phyloP scores from a whole-genome alignment of 1,140 invertebrate genomes.

The Callitettix versicolor region DNA sequence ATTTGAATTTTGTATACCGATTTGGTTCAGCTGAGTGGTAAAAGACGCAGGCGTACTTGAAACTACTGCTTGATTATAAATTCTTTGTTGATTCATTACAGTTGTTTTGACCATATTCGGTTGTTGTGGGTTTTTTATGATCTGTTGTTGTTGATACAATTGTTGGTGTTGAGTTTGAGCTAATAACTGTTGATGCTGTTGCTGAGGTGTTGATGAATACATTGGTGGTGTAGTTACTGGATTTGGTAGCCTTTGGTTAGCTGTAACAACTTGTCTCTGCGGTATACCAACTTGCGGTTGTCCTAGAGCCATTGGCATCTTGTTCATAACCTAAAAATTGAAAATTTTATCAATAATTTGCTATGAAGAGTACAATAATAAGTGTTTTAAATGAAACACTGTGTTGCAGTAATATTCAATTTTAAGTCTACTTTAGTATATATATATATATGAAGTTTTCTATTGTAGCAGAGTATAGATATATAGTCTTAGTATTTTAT shows the following conservation, averaged over 20 bases:
- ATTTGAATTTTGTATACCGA: slow-evolving; percentile 11
- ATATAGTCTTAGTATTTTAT: no score
- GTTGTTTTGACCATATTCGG: background rate
- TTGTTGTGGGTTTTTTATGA: background rate
- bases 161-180: slow-evolving; percentile 14
- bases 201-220: background rate
- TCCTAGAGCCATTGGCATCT: background rate
- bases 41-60: background rate
- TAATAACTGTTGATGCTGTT: background rate
- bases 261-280: background rate
- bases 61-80: background rate
- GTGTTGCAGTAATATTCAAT: no score
- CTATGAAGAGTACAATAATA: no score
- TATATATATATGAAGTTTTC: no score
- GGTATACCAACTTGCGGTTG: slow-evolving; percentile 7
- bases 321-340: background rate
- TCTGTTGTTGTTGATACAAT: slow-evolving; percentile 9
- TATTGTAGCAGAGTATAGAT: no score
- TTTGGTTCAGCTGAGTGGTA: slow-evolving; percentile 20
- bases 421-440: no score
- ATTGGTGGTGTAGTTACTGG: background rate
- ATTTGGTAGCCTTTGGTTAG: background rate
- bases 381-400: no score
- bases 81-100: background rate
- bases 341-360: background rate